phyloP scores from a whole-genome alignment of 2,113 vertebrate genomes.

The Bufo bufo region DNA sequence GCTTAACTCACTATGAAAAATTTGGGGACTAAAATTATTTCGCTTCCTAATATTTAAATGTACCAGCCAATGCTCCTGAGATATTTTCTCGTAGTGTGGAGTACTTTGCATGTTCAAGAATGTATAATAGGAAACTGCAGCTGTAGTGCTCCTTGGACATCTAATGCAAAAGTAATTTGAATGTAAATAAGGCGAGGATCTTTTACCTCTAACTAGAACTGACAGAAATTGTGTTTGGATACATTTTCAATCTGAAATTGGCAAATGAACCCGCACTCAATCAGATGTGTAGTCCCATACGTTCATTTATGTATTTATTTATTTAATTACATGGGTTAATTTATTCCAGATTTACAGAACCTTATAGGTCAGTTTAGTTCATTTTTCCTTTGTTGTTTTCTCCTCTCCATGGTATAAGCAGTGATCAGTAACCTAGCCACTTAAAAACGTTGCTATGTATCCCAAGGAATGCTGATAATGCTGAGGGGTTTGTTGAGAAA shows the following conservation, averaged over 20 bases:
- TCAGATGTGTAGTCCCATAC: slow-evolving; percentile 1
- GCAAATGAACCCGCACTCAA: neutral
- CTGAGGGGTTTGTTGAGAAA: no score
- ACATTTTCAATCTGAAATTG: slow-evolving; percentile 15
- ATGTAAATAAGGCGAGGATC: slow-evolving; percentile 17
- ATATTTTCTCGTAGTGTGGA: neutral
- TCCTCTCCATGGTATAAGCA: neutral
- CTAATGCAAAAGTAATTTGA: slow-evolving; percentile 24
- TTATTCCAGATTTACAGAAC: neutral
- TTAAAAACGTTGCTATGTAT: neutral
- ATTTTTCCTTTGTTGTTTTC: neutral
- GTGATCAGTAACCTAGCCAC: neutral
- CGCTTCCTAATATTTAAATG: neutral
- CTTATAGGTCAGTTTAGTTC: neutral
- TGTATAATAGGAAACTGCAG: neutral
- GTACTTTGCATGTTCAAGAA: neutral
- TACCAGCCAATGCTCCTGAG: neutral
- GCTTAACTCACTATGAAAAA: no score
- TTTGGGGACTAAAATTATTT: neutral
- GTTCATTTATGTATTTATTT: slow-evolving; percentile 13
- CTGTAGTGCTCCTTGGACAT: neutral
- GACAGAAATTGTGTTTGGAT: slow-evolving; percentile 8
- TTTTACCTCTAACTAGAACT: slow-evolving; percentile 20
- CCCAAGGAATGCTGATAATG: no score
- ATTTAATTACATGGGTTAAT: neutral